phyloP scores from a whole-genome alignment of 2,888 invertebrate species.

The Metopia argyrocephala region DNA sequence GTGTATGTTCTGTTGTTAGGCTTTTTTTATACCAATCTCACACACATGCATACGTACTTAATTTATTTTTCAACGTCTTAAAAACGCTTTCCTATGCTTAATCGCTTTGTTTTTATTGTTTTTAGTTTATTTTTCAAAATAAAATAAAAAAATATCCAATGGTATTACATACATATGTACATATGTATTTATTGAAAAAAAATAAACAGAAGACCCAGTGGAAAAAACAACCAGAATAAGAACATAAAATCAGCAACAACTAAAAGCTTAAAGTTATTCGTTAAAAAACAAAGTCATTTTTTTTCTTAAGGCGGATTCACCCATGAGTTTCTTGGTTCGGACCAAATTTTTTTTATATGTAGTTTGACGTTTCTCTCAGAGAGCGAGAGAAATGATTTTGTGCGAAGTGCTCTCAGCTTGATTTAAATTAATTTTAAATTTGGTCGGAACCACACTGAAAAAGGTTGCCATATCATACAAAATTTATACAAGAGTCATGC shows the following conservation, averaged over 20 bases:
- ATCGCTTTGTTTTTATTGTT: conserved; percentile 11
- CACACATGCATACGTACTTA: conserved; percentile 15
- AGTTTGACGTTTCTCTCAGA: no score
- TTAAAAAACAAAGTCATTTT: no score
- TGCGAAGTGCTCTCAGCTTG: no score
- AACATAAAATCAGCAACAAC: conserved; percentile 30
- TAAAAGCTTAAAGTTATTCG: conserved; percentile 54
- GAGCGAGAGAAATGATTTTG: no score
- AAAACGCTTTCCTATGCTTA: conserved; percentile 40
- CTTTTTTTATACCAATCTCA: conserved; percentile 46
- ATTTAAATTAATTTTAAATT: no score
- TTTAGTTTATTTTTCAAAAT: conserved; percentile 6
- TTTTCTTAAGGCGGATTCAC: no score
- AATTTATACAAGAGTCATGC: no score
- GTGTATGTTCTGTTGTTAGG: conserved; percentile 23
- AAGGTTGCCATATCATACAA: no score
- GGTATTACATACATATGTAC: neutral
- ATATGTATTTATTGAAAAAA: no score
- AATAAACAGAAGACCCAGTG: conserved; percentile 36
- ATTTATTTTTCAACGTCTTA: conserved; percentile 20
- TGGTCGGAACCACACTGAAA: no score
- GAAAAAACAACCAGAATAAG: conserved; percentile 24
- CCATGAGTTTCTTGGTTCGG: no score
- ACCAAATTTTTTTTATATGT: no score
- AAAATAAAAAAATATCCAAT: conserved; percentile 28